A percentile compares a stretch with the other conserved stretches of the same genome.
Conservation (phyloP, 2,797 vertebrate species). For the Enteromius afrohamiltoni region DNA sequence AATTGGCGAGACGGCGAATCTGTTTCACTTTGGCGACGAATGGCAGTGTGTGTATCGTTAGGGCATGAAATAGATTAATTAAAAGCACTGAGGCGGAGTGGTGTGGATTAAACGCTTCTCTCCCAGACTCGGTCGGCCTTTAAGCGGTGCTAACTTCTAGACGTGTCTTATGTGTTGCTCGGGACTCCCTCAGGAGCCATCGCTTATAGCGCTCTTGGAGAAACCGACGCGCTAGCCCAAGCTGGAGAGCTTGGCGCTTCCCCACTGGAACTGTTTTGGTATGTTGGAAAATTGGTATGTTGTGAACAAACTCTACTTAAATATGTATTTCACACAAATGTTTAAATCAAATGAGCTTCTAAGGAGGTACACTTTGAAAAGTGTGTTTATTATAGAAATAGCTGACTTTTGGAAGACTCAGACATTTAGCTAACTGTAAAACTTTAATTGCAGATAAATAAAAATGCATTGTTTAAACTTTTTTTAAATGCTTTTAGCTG, state of each 20-base stretch:
- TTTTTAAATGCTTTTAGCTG: background rate
- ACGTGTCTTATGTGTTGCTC: slow-evolving; percentile 4
- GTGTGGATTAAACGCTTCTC: slow-evolving; percentile 47
- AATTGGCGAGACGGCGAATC: slow-evolving; percentile 41
- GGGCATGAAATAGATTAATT: slow-evolving; percentile 39
- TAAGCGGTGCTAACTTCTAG: slow-evolving; percentile 42
- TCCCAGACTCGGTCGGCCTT: slow-evolving; percentile 30
- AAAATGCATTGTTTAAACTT: background rate
- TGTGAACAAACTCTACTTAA: background rate
- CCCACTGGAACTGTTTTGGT: slow-evolving; percentile 12
- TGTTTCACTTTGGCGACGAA: background rate
- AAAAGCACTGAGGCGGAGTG: slow-evolving; percentile 16
- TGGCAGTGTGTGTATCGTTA: slow-evolving; percentile 1
- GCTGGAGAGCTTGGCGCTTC: background rate
- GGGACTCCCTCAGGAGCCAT: slow-evolving; percentile 30
- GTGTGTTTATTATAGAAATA: background rate
- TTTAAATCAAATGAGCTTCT: background rate
- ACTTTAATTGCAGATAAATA: background rate
- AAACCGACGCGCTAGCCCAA: slow-evolving; percentile 12
- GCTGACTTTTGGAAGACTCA: background rate
- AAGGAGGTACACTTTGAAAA: background rate
- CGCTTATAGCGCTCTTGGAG: background rate
- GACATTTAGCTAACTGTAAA: background rate
- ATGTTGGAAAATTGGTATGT: too few relatives aligned
- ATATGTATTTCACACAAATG: background rate